Percentiles rank a stretch among this genome's conserved stretches.
Evolutionary conservation across 2,888 invertebrate genomes (phyloP).

Genomic region (Steinernema scapterisci): DNA sequence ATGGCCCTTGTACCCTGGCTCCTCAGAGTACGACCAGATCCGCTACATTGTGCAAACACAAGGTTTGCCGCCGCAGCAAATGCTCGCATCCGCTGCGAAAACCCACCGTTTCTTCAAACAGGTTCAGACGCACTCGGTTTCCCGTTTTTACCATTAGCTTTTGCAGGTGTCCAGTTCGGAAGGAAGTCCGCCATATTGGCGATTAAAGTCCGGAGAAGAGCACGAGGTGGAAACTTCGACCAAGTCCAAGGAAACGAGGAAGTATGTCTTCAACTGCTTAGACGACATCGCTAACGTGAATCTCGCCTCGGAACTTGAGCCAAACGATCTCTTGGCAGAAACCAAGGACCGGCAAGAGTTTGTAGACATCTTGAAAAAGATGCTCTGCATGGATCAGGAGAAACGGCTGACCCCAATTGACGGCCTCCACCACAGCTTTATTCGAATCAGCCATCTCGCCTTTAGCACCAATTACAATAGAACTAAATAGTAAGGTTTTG

Average conservation of each 20-base stretch:
- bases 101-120: slow-evolving; percentile 88
- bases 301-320: slow-evolving; percentile 79
- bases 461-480: slow-evolving; percentile 36
- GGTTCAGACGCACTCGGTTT: slow-evolving; percentile 38
- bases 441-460: slow-evolving; percentile 59
- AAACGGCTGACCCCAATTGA: slow-evolving; percentile 82
- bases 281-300: slow-evolving; percentile 80
- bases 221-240: slow-evolving; percentile 96
- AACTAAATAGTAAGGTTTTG: slow-evolving; percentile 53
- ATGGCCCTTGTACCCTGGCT: slow-evolving; percentile 98
- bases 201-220: slow-evolving; percentile 91
- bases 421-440: slow-evolving; percentile 64
- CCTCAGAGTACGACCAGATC: slow-evolving; percentile 90
- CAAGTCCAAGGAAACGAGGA: slow-evolving; percentile 97
- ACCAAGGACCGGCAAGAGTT: slow-evolving; percentile 96
- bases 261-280: slow-evolving; percentile 98
- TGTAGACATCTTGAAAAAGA: slow-evolving; percentile 93
- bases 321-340: slow-evolving; percentile 91
- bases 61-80: slow-evolving; percentile 93
- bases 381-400: slow-evolving; percentile 97
- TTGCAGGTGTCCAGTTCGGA: slow-evolving; percentile 2
- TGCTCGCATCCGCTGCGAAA: slow-evolving; percentile 95
- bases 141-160: not conserved
- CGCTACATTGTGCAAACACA: slow-evolving; percentile 86
- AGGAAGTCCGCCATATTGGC: slow-evolving; percentile 50